Base-by-base conservation (phyloP, 2,888 invertebrate genomes). In the Hedya salicella region DNA sequence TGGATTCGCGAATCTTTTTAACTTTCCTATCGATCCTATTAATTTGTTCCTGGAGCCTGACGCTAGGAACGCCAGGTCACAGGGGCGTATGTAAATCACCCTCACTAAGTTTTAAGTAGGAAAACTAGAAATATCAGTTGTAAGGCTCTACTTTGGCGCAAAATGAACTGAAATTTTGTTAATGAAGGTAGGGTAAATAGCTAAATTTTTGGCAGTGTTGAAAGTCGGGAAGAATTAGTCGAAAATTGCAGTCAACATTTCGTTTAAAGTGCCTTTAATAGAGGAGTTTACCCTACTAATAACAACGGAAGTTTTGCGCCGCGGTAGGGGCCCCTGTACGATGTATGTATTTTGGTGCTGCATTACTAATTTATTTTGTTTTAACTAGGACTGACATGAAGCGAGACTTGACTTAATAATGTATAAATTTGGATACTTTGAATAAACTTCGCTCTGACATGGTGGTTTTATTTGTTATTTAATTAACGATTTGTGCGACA, bases 311-410 rank as follows among this genome's bases (percentile, higher is more conserved):
- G 21, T 21, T 11, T 56, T 48, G 44, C 54, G 49, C 16, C 40
- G 25, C 25, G 11, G 40, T 40, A 42, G 4, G 40, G 54, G 40
- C 17, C 21, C 14, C 84, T 81, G 80, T 83, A 84, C 77, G 83
- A 82, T 88, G 86, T 88, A 86, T 88, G 86, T 88, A 87, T 89
- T 88, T 89, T 89, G 91, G 90, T 91, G 91, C 91, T 91, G 90
- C 87, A 86, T 87, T 89, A 90, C 88, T 91, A 91, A 91, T 91
- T 91, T 91, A 91, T 91, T 87, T 85, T 83, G 81, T 86, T 86
- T 80, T 85, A 82, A 85, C 78, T 86, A 83, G 80, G 77, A 81
- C 83, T 81, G 83, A 86, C 83, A 87, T 78, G 79, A 88, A 88
- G 87, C 88, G 89, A 89, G 82, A 88, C 86, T 82, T 77, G 85